Percentiles rank a stretch among this genome's conserved stretches.
Conservation (phyloP, 2,797 vertebrate genomes). For the Meda fulgida region DNA sequence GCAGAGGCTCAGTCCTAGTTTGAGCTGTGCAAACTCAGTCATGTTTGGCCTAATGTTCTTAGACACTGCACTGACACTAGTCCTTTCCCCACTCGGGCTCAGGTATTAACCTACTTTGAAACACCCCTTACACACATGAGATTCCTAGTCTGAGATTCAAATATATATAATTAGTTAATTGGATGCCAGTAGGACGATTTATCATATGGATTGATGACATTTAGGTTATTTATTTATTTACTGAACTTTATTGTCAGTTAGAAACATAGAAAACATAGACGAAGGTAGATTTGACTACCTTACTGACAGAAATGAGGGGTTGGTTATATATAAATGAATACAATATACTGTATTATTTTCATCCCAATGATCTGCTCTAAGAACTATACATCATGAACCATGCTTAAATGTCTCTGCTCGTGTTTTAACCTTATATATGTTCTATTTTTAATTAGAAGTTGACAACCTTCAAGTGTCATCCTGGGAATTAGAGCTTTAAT, state of each 20-base stretch:
- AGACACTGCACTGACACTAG: conserved; percentile 48
- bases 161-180: conserved; percentile 58
- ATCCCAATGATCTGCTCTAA: neutral
- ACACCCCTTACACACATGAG: conserved; percentile 41
- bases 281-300: neutral
- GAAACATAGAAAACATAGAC: neutral
- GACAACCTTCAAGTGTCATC: neutral
- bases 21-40: conserved; percentile 37
- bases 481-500: neutral
- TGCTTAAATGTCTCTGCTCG: neutral
- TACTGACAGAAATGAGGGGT: neutral
- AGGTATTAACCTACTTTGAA: conserved; percentile 63
- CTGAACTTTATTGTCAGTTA: neutral
- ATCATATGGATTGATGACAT: conserved; percentile 72
- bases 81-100: conserved; percentile 53
- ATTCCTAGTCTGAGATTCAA: conserved; percentile 42
- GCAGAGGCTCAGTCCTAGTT: conserved; percentile 20
- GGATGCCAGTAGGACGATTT: conserved; percentile 46
- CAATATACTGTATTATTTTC: neutral
- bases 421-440: neutral
- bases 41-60: conserved; percentile 49
- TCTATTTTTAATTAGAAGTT: neutral
- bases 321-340: neutral
- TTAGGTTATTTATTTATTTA: conserved; percentile 37
- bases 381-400: neutral